Percentiles rank a stretch among this genome's conserved stretches.
phyloP scores from a whole-genome alignment of 2,888 invertebrate genomes.

The Xestia xanthographa region DNA sequence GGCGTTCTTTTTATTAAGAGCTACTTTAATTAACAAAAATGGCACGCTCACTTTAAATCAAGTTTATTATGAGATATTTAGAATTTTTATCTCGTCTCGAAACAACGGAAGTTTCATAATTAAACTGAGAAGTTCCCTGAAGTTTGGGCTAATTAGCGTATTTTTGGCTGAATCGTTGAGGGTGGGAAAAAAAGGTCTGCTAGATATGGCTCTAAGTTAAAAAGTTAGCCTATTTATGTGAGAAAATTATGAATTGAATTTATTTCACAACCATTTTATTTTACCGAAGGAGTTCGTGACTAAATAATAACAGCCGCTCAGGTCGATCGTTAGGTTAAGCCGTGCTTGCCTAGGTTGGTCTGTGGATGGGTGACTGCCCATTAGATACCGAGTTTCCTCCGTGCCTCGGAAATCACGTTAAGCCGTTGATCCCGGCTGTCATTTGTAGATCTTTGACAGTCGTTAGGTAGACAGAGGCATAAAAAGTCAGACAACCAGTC shows the following conservation, averaged over 20 bases:
- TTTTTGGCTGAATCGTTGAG: slow-evolving; percentile 37
- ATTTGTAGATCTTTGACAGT: no score
- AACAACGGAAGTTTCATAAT: slow-evolving; percentile 61
- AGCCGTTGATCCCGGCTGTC: no score
- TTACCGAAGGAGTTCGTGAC: no score
- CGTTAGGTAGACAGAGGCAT: no score
- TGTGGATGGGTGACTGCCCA: no score
- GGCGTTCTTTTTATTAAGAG: slow-evolving; percentile 25
- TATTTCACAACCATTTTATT: neutral
- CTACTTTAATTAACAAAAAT: slow-evolving; percentile 56
- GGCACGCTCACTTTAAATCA: slow-evolving; percentile 47
- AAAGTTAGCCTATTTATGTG: slow-evolving; percentile 1
- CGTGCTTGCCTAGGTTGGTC: no score
- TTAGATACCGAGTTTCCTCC: no score
- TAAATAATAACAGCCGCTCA: no score
- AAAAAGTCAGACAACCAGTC: no score
- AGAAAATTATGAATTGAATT: neutral
- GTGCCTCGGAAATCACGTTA: no score
- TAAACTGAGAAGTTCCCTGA: slow-evolving; percentile 43
- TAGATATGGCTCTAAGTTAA: neutral
- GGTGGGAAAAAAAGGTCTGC: neutral
- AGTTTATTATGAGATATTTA: slow-evolving; percentile 61
- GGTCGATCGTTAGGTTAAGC: no score
- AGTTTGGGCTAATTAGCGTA: slow-evolving; percentile 58
- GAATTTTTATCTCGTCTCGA: slow-evolving; percentile 47